Evolutionary conservation across 1,140 invertebrate species (phyloP).

Genomic region (Lysiphlebus fabarum): DNA sequence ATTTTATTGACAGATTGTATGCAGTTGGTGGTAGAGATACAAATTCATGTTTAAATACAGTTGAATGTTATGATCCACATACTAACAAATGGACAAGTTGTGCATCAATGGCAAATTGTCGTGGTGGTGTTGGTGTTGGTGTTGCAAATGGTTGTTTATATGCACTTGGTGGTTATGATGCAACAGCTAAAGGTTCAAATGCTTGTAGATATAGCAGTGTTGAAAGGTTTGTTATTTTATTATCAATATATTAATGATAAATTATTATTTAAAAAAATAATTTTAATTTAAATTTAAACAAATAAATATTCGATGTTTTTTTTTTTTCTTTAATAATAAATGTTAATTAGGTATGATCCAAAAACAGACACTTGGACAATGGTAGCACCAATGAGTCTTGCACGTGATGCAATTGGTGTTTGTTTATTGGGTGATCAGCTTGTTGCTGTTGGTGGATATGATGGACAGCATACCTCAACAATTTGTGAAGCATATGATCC

Average conservation of each 20-base stretch:
- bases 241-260: too few species aligned
- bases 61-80: constrained; percentile 90
- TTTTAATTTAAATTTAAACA: background rate
- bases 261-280: too few species aligned
- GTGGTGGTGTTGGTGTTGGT: constrained; percentile 87
- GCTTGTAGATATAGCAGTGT: constrained; percentile 84
- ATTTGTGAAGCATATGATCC: constrained; percentile 92
- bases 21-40: constrained; percentile 92
- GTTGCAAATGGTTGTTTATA: constrained; percentile 80
- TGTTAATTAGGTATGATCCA: constrained; percentile 63
- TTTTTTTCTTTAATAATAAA: constrained; percentile 20
- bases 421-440: constrained; percentile 85
- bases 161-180: constrained; percentile 86
- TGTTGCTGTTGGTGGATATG: constrained; percentile 90
- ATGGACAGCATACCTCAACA: constrained; percentile 89
- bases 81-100: constrained; percentile 86
- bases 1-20: constrained; percentile 64
- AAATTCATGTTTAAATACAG: constrained; percentile 83
- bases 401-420: constrained; percentile 88
- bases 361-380: constrained; percentile 85
- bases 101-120: constrained; percentile 82
- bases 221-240: constrained; percentile 65
- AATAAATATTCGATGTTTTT: constrained; percentile 17
- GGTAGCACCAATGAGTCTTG: constrained; percentile 80
- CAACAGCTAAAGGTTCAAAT: constrained; percentile 77